Percentiles rank a stretch among this genome's conserved stretches.
Conservation (phyloP, 2,113 vertebrate species). For the Boleophthalmus pectinirostris region DNA sequence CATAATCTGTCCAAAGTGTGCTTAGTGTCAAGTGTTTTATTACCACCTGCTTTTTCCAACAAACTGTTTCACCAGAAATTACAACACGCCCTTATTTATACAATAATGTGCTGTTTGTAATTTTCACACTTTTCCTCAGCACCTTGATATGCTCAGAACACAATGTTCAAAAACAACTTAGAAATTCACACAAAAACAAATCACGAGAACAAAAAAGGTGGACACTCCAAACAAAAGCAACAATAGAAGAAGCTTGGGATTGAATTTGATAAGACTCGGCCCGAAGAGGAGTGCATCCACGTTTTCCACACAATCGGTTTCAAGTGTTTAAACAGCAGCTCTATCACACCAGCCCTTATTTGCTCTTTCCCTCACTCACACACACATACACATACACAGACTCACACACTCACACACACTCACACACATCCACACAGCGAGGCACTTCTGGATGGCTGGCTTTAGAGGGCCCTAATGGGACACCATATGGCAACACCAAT, state of each 20-base stretch:
- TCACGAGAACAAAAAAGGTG: background rate
- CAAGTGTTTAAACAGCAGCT: slow-evolving; percentile 16
- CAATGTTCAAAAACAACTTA: background rate
- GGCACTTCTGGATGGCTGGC: slow-evolving; percentile 37
- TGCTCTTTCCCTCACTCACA: background rate
- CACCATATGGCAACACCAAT: slow-evolving; percentile 58
- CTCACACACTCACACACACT: slow-evolving; percentile 16
- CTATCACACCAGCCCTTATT: slow-evolving; percentile 12
- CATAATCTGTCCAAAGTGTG: background rate
- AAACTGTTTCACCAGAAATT: background rate
- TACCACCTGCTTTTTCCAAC: background rate
- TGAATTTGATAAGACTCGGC: background rate
- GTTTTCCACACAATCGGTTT: slow-evolving; percentile 2
- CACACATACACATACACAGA: slow-evolving; percentile 21
- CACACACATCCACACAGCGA: slow-evolving; percentile 24
- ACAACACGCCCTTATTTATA: background rate
- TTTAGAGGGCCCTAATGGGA: slow-evolving; percentile 52
- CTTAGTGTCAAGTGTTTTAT: background rate
- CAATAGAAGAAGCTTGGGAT: background rate
- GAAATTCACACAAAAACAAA: background rate
- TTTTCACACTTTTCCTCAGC: background rate
- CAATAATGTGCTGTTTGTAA: background rate
- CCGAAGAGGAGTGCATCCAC: background rate
- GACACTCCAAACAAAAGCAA: slow-evolving; percentile 1
- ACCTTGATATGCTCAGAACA: background rate